These are phyloP conservation scores for Eilema depressum DNA, from an alignment of 2,888 invertebrate genomes.

Conservation along the genomic window DNA sequence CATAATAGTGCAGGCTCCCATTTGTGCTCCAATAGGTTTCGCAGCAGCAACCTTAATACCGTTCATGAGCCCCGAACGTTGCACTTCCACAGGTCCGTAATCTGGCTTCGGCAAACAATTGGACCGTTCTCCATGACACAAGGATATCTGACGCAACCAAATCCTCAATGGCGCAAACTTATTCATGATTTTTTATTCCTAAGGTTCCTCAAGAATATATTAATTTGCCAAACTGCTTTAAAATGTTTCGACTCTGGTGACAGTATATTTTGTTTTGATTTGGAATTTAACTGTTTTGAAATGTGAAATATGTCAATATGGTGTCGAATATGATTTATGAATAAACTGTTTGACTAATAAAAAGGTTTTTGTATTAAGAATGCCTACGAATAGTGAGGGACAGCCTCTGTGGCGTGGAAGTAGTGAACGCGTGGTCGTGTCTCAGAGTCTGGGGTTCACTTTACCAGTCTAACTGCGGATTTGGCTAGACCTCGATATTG, in stretches of 20 bases:
- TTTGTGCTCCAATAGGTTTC: conserved; percentile 61
- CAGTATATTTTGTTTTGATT: conserved; percentile 9
- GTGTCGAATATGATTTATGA: not conserved
- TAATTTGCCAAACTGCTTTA: not conserved
- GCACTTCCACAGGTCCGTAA: conserved; percentile 71
- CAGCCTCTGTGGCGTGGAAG: no score
- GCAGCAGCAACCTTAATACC: conserved; percentile 69
- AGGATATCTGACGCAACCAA: conserved; percentile 47
- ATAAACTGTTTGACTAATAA: not conserved
- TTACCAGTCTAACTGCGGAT: no score
- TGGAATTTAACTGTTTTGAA: conserved; percentile 6
- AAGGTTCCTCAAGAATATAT: not conserved
- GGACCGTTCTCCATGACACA: conserved; percentile 20
- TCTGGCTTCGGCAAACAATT: conserved; percentile 55
- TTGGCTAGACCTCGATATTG: no score
- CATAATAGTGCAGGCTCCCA: conserved; percentile 75
- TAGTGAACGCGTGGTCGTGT: no score
- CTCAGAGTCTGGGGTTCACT: no score
- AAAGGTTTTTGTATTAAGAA: not conserved
- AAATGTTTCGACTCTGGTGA: not conserved
- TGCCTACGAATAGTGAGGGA: no score
- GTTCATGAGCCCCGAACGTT: conserved; percentile 65
- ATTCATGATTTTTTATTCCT: conserved; percentile 26
- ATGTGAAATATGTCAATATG: not conserved
- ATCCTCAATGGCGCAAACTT: conserved; percentile 22